These are phyloP conservation scores for Amaurobius ferox DNA, from an alignment of 2,888 invertebrate genomes.

Conservation along the genomic window DNA sequence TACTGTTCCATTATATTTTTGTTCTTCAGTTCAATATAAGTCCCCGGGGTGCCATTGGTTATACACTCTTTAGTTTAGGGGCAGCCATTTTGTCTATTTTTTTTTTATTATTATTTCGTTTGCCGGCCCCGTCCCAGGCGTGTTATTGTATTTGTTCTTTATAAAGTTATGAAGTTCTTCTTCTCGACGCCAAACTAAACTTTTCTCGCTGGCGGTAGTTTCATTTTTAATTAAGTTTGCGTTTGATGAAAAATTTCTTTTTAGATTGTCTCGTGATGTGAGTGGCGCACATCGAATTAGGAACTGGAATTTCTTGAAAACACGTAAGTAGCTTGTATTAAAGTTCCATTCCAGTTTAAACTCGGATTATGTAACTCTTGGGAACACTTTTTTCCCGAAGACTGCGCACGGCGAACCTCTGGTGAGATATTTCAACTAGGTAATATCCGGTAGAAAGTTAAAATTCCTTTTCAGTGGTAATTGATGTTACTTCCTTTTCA, in stretches of 20 bases:
- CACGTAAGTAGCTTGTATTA: conserved; percentile 2
- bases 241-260: conserved; percentile 19
- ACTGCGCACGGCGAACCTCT: background rate
- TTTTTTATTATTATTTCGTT: conserved; percentile 29
- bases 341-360: conserved; percentile 1
- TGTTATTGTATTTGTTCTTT: conserved; percentile 60
- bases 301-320: background rate
- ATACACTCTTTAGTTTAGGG: conserved; percentile 68
- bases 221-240: conserved; percentile 37
- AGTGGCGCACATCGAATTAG: background rate
- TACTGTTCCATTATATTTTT: conserved; percentile 69
- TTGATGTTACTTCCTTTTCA: too few relatives aligned
- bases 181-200: conserved; percentile 43
- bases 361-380: background rate
- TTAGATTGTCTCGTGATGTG: conserved; percentile 10
- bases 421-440: background rate
- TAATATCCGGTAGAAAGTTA: background rate
- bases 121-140: background rate
- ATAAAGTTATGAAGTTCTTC: conserved; percentile 66
- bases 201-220: conserved; percentile 32
- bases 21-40: conserved; percentile 63
- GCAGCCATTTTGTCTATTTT: conserved; percentile 24
- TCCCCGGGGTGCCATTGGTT: conserved; percentile 69
- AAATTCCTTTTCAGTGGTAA: background rate
- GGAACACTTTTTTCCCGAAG: background rate